Evolutionary conservation across 92 coral and sea anemone genomes (phyloP).

Genomic region (Heliopora coerulea): DNA sequence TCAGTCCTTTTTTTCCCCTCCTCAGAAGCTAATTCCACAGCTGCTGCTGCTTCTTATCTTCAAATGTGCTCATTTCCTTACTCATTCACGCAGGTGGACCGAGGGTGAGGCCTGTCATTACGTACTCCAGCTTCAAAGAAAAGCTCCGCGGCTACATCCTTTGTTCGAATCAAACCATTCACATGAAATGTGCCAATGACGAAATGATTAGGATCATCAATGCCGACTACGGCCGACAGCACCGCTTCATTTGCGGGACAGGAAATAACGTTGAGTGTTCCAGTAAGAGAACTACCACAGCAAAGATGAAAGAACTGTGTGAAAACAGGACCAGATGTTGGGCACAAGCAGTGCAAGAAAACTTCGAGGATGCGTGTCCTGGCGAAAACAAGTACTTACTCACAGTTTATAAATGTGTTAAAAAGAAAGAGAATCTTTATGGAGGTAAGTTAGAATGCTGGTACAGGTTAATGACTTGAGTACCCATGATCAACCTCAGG

Average conservation of each 20-base stretch:
- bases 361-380: slow-evolving; percentile 23
- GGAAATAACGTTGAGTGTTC: slow-evolving; percentile 12
- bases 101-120: background rate
- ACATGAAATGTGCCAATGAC: slow-evolving; percentile 8
- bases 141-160: slow-evolving; percentile 3
- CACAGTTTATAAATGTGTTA: slow-evolving; percentile 27
- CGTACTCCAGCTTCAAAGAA: background rate
- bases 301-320: slow-evolving; percentile 5
- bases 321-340: slow-evolving; percentile 1
- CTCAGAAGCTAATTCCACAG: too few species aligned
- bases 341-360: background rate
- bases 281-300: slow-evolving; percentile 5
- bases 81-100: background rate
- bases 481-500: too few species aligned
- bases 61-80: background rate
- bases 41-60: background rate
- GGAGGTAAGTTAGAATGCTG: slow-evolving; percentile 1
- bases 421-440: background rate
- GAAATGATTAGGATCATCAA: background rate
- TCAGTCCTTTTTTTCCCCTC: too few species aligned
- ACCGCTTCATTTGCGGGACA: slow-evolving; percentile 15
- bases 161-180: slow-evolving; percentile 8
- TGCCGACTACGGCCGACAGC: slow-evolving; percentile 31
- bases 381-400: slow-evolving; percentile 29
- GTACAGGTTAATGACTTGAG: too few species aligned